Conservation (phyloP, 2,113 vertebrate species). For the Romanogobio albipinnatus region DNA sequence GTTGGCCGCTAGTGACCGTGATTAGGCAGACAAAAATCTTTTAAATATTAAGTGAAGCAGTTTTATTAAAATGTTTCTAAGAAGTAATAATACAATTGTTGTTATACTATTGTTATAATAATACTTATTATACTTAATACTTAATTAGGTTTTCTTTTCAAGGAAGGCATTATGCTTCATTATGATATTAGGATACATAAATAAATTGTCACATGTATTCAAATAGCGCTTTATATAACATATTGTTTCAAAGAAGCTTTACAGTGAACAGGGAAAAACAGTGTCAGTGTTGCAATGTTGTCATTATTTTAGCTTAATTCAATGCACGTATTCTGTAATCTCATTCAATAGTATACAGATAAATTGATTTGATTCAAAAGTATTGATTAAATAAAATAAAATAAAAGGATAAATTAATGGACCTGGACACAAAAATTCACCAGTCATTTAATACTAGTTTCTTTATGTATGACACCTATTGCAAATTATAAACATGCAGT, state of each 20-base stretch:
- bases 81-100: not conserved
- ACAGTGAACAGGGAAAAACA: too few relatives aligned
- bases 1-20: not conserved
- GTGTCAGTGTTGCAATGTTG: too few relatives aligned
- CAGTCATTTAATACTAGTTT: not conserved
- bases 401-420: not conserved
- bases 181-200: too few relatives aligned
- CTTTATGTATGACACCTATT: not conserved
- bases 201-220: too few relatives aligned
- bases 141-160: not conserved
- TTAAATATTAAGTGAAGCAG: not conserved
- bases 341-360: not conserved
- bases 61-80: not conserved
- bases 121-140: too few relatives aligned
- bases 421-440: not conserved
- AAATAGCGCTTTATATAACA: too few relatives aligned
- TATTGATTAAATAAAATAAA: not conserved
- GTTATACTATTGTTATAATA: not conserved
- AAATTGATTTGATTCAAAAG: not conserved
- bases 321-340: not conserved
- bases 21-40: not conserved
- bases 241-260: too few relatives aligned
- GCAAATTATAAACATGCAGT: not conserved
- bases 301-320: not conserved
- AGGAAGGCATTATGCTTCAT: too few relatives aligned